These are phyloP conservation scores for Sciurus niger DNA, from an alignment of 2,113 vertebrate species.

Conservation along the genomic window DNA sequence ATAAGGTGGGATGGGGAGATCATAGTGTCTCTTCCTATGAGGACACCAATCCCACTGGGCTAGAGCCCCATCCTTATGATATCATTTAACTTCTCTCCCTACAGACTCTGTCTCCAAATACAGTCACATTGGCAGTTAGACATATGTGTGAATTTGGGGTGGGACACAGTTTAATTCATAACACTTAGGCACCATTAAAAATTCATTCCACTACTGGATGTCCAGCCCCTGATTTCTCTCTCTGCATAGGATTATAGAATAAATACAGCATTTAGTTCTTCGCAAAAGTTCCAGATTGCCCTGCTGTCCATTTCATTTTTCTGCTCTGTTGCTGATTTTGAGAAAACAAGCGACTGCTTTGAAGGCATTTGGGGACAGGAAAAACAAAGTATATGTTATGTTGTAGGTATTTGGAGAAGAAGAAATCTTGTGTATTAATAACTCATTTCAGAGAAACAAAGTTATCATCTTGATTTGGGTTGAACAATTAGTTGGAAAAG, in stretches of 20 bases:
- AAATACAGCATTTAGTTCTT: neutral
- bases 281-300: neutral
- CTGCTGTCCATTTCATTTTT: neutral
- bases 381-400: slow-evolving; percentile 46
- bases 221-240: neutral
- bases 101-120: neutral
- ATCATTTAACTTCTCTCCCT: neutral
- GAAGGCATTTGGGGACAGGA: slow-evolving; percentile 35
- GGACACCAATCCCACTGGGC: neutral
- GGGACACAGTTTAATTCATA: neutral
- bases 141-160: neutral
- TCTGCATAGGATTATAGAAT: neutral
- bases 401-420: slow-evolving; percentile 45
- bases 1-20: neutral
- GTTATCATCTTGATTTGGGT: slow-evolving; percentile 17
- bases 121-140: neutral
- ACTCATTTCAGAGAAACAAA: slow-evolving; percentile 54
- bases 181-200: neutral
- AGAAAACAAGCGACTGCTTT: slow-evolving; percentile 32
- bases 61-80: neutral
- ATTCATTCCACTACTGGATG: neutral
- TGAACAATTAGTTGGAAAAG: neutral
- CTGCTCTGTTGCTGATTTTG: neutral
- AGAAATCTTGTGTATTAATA: slow-evolving; percentile 56
- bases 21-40: neutral